Percentiles rank a stretch among this genome's conserved stretches.
phyloP scores from a whole-genome alignment of 37 sponge, comb jelly and placozoan genomes.

The Axinella damicornis region DNA sequence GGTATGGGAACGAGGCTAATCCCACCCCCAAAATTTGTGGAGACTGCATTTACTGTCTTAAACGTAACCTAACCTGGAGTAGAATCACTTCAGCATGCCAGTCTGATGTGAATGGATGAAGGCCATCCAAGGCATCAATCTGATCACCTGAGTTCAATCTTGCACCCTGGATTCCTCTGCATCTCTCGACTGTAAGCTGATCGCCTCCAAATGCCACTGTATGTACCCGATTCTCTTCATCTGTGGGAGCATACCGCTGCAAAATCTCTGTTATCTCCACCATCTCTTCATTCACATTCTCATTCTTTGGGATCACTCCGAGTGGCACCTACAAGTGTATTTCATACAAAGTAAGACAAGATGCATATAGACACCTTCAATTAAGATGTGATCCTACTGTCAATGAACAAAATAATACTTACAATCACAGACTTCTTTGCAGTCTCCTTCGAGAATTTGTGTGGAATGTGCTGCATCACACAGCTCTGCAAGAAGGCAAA shows the following conservation, averaged over 20 bases:
- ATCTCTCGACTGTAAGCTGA: constrained; percentile 24
- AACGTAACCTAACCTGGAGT: neutral
- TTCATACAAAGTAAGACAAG: too few species aligned
- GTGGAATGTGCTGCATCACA: constrained; percentile 19
- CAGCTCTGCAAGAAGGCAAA: constrained; percentile 5
- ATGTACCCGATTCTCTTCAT: neutral
- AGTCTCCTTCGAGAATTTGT: constrained; percentile 12
- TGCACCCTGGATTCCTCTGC: neutral
- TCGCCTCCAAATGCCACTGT: constrained; percentile 23
- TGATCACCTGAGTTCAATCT: neutral
- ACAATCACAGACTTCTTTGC: constrained; percentile 4
- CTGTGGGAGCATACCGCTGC: constrained; percentile 17
- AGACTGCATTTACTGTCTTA: too few species aligned
- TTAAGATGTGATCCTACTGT: too few species aligned
- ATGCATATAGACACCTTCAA: too few species aligned
- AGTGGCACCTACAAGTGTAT: too few species aligned
- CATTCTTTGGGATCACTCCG: too few species aligned
- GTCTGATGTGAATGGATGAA: constrained; percentile 14
- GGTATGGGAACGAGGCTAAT: too few species aligned
- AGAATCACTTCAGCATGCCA: constrained; percentile 45
- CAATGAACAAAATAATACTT: constrained; percentile 3
- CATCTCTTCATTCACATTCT: constrained; percentile 11
- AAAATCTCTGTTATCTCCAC: constrained; percentile 6
- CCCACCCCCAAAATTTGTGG: too few species aligned
- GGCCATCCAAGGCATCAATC: constrained; percentile 18